Evolutionary conservation across 2,113 vertebrate species (phyloP).

Genomic region (Piaya cayana): DNA sequence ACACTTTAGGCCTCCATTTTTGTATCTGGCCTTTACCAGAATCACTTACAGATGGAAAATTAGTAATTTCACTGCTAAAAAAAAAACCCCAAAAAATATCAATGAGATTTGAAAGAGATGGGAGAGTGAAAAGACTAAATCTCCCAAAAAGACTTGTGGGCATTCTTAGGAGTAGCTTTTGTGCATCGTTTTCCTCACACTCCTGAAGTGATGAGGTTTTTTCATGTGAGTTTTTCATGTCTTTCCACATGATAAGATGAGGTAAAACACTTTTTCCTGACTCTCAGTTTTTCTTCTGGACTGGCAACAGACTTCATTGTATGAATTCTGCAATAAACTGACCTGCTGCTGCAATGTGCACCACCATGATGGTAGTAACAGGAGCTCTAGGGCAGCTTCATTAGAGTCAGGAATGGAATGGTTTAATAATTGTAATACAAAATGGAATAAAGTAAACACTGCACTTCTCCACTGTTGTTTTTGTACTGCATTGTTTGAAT

Average conservation of each 20-base stretch:
- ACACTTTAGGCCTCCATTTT: not conserved
- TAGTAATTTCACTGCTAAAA: not conserved
- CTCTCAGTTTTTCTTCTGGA: not conserved
- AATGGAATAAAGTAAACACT: not conserved
- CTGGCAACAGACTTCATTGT: not conserved
- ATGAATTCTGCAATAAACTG: not conserved
- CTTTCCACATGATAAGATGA: not conserved
- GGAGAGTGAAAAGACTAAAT: not conserved
- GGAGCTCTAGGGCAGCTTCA: not conserved
- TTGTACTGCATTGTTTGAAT: not conserved
- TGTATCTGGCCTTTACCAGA: not conserved
- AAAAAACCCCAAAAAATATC: not conserved
- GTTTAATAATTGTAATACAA: not conserved
- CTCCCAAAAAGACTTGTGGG: not conserved
- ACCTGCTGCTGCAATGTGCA: not conserved
- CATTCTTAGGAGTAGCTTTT: not conserved
- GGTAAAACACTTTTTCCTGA: not conserved
- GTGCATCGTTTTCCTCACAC: not conserved
- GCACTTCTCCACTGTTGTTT: not conserved
- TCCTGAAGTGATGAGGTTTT: not conserved
- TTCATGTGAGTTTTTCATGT: not conserved
- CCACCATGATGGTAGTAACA: not conserved
- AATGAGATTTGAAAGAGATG: not conserved
- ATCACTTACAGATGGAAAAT: not conserved
- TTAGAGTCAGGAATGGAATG: not conserved